Evolutionary conservation across 2,888 invertebrate genomes (phyloP).

Genomic region (Epiblema foenella): DNA sequence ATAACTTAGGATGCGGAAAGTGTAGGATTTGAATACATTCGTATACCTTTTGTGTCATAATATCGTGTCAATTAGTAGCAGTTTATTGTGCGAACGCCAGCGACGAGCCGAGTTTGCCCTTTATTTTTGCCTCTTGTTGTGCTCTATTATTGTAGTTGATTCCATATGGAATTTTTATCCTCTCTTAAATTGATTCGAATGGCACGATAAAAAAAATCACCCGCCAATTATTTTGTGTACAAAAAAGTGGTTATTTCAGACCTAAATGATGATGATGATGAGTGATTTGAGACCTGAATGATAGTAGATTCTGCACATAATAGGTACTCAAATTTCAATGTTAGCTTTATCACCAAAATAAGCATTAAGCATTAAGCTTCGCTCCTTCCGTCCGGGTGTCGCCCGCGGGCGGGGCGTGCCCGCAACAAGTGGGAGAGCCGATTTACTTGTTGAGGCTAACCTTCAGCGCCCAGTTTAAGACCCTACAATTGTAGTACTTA

Average conservation of each 20-base stretch:
- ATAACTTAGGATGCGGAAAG: neutral
- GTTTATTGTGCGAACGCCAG: too few species aligned
- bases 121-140: too few species aligned
- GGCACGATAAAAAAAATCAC: too few species aligned
- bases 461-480: constrained; percentile 3
- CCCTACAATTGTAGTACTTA: neutral
- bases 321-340: neutral
- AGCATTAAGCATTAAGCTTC: neutral
- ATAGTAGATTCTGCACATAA: too few species aligned
- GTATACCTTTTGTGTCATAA: neutral
- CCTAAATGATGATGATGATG: too few species aligned
- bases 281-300: too few species aligned
- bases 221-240: too few species aligned
- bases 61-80: too few species aligned
- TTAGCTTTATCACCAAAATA: neutral
- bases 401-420: constrained; percentile 29
- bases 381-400: constrained; percentile 11
- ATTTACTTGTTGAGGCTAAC: constrained; percentile 40
- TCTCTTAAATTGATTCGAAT: neutral
- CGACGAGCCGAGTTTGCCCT: too few species aligned
- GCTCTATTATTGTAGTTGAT: too few species aligned
- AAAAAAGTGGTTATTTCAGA: too few species aligned
- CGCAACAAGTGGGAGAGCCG: constrained; percentile 52
- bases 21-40: neutral
- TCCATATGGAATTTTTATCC: too few species aligned